phyloP scores from a whole-genome alignment of 2,888 invertebrate genomes.

The Plebejus melissa region DNA sequence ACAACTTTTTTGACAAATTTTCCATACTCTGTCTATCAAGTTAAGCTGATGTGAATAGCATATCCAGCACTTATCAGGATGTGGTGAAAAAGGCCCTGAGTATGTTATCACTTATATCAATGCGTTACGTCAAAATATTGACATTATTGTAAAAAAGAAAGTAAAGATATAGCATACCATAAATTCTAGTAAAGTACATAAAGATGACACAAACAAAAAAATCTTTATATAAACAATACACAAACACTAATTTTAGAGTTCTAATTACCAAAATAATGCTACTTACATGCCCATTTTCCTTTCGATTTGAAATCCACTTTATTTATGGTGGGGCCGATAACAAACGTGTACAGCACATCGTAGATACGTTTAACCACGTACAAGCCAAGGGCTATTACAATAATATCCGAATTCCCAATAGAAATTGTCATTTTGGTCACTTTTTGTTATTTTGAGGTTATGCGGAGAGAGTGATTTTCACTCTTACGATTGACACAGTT shows the following conservation, averaged over 20 bases:
- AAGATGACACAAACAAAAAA: neutral
- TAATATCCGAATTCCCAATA: constrained; percentile 70
- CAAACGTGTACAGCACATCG: constrained; percentile 53
- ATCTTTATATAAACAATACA: neutral
- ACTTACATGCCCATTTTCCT: constrained; percentile 91
- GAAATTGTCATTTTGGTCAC: constrained; percentile 47
- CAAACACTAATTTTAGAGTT: neutral
- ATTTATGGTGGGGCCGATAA: constrained; percentile 77
- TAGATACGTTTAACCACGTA: constrained; percentile 47
- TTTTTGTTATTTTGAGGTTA: constrained; percentile 49
- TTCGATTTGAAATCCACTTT: constrained; percentile 82
- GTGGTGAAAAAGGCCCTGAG: too few species aligned
- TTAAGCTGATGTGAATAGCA: too few species aligned
- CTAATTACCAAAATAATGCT: neutral
- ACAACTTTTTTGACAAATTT: too few species aligned
- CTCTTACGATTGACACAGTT: constrained; percentile 58
- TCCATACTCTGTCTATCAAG: too few species aligned
- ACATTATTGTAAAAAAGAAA: neutral
- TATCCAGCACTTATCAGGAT: too few species aligned
- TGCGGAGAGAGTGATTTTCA: constrained; percentile 43
- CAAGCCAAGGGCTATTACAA: constrained; percentile 55
- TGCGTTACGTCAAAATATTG: neutral
- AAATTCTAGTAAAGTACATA: neutral
- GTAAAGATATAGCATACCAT: neutral
- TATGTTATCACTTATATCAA: too few species aligned